Base-by-base conservation (phyloP, 35 echinoderm and acorn worm species). In the Nesometra sesokonis region DNA sequence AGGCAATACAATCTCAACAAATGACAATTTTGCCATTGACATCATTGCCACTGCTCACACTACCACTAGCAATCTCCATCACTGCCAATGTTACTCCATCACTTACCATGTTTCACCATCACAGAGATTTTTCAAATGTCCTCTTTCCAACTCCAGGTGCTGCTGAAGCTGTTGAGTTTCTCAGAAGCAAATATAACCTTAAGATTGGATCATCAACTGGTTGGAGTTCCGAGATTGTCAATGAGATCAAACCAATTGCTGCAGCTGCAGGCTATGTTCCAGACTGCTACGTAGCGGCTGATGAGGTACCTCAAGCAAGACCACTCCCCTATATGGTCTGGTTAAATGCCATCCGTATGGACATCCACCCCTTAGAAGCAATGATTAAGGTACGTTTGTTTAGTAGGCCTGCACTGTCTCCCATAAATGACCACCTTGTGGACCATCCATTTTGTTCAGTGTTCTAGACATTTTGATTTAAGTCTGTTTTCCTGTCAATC, bases 131-230 rank as follows among this genome's bases (percentile, higher is more conserved):
- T n/a, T n/a, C n/a, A n/a, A n/a, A n/a, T n/a, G 38, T 43, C 15
- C 15, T 43, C 5, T 43, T 43, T 7, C 38, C 4, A 7, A 43
- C 78, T 40, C 0, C 79, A 93, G 94, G 94, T 32, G 88, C 85
- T 83, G 86, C 57, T 13, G 86, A 91, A 52, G 91, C 91, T 27
- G 81, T 93, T 0, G 23, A 88, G 13, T 33, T 37, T 43, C 80
- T 97, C 15, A 83, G 91, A 35, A 81, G 21, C 5, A 52, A 93
- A 17, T 93, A 90, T 52, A 84, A 80, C 36, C 36, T 97, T 4
- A 93, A 89, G 84, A 93, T 97, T 29, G 94, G 94, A 0, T 90
- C 94, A 9, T 93, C 91, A 2, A 97, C 94, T 0, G 94, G 94
- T 27, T 97, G 88, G 77, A 88, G 89, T 7, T 84, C 89, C 13